Percentiles rank a stretch among this genome's conserved stretches.
Evolutionary conservation across 2,797 vertebrate genomes (phyloP).

Genomic region (Pogonophryne albipinna): DNA sequence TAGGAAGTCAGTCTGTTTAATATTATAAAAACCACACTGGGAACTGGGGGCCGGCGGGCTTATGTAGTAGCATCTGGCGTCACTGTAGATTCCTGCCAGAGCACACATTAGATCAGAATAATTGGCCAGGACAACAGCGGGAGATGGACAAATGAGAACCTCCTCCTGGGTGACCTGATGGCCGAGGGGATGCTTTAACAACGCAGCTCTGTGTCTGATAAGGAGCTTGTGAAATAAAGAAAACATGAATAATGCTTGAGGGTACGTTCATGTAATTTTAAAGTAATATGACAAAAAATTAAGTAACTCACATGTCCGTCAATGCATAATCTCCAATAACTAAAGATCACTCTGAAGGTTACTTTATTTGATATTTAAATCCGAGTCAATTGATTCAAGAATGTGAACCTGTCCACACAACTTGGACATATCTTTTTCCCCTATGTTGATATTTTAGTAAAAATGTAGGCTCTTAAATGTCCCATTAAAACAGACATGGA

Average conservation of each 20-base stretch:
- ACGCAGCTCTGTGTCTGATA: slow-evolving; percentile 43
- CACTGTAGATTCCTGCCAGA: slow-evolving; percentile 70
- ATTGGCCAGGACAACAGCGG: slow-evolving; percentile 74
- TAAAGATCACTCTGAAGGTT: too few relatives aligned
- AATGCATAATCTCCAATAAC: too few relatives aligned
- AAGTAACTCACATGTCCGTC: background rate
- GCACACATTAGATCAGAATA: slow-evolving; percentile 73
- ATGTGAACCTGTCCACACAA: background rate
- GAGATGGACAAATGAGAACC: slow-evolving; percentile 78
- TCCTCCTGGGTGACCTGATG: slow-evolving; percentile 77
- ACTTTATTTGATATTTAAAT: background rate
- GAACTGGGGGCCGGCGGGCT: slow-evolving; percentile 61
- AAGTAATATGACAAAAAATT: background rate
- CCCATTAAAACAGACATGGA: background rate
- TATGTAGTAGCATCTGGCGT: slow-evolving; percentile 78
- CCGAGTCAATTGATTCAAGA: background rate
- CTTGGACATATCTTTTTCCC: background rate
- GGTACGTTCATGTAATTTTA: background rate
- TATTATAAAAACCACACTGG: slow-evolving; percentile 72
- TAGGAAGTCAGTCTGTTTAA: slow-evolving; percentile 70
- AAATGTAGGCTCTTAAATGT: background rate
- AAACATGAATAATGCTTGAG: background rate
- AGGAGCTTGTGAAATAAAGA: slow-evolving; percentile 19
- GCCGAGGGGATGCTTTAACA: slow-evolving; percentile 48
- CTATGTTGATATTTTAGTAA: background rate